Percentiles rank a stretch among this genome's conserved stretches.
phyloP scores from a whole-genome alignment of 2,888 invertebrate species.

The Epsilonema sp. region DNA sequence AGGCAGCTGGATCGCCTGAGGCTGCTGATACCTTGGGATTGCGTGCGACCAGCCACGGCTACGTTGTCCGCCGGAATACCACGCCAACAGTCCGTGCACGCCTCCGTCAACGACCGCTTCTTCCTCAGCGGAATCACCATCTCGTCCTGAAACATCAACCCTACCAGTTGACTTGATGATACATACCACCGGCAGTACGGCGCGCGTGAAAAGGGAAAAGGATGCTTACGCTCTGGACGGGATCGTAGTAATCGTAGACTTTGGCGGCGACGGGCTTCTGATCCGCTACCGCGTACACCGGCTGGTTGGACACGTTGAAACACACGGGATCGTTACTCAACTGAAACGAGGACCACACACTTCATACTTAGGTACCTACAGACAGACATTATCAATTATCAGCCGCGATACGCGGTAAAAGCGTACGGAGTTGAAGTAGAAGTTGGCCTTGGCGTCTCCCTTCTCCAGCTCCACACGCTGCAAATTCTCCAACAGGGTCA shows the following conservation, averaged over 20 bases:
- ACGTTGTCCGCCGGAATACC: not conserved
- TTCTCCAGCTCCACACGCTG: slow-evolving; percentile 30
- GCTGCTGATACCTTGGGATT: too few species aligned
- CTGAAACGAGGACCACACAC: not conserved
- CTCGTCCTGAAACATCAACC: too few species aligned
- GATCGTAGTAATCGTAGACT: not conserved
- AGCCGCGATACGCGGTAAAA: too few species aligned
- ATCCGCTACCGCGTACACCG: not conserved
- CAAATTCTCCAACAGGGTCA: slow-evolving; percentile 21
- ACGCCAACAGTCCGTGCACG: not conserved
- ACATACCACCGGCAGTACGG: not conserved
- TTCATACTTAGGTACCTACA: slow-evolving; percentile 56
- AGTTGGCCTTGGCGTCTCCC: slow-evolving; percentile 30
- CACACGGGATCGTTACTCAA: not conserved
- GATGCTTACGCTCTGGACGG: not conserved
- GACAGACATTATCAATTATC: too few species aligned
- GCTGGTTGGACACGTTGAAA: not conserved
- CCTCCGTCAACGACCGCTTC: not conserved
- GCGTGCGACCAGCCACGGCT: not conserved
- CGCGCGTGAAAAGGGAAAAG: not conserved
- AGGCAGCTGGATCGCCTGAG: too few species aligned
- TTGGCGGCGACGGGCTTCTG: not conserved
- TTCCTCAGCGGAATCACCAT: too few species aligned
- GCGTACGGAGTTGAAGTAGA: slow-evolving; percentile 35
- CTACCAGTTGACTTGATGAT: too few species aligned